Percentiles rank a stretch among this genome's conserved stretches.
phyloP scores from a whole-genome alignment of 2,797 vertebrate genomes.

The Artibeus lituratus region DNA sequence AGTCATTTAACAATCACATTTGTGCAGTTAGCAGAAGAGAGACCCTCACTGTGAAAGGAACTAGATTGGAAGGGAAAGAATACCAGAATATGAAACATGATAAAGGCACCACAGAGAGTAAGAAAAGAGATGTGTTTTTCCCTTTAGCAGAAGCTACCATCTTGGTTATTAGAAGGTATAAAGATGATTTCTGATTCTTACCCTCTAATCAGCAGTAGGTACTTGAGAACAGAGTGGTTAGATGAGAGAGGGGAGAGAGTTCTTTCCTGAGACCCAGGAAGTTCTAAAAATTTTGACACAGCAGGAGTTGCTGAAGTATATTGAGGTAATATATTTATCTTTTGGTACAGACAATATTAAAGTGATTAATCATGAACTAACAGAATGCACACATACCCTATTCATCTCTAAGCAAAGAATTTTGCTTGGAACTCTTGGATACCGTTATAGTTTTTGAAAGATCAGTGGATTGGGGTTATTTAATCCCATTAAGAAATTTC shows the following conservation, averaged over 20 bases:
- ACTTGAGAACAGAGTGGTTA: neutral
- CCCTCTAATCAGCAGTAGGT: neutral
- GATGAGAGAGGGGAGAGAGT: neutral
- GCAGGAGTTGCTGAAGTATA: neutral
- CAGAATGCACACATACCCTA: neutral
- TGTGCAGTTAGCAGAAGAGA: neutral
- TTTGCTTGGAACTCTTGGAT: neutral
- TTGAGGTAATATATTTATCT: neutral
- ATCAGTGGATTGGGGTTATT: neutral
- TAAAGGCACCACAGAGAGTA: neutral
- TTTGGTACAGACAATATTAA: neutral
- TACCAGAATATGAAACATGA: neutral
- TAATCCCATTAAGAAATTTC: neutral
- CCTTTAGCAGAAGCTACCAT: neutral
- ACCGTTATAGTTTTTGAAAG: slow-evolving; percentile 28
- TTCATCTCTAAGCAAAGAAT: neutral
- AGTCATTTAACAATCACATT: neutral
- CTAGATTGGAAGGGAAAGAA: neutral
- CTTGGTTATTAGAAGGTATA: neutral
- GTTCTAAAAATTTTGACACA: neutral
- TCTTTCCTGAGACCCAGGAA: neutral
- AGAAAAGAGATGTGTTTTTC: neutral
- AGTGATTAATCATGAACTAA: neutral
- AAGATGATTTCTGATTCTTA: neutral
- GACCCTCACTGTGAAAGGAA: neutral